Conservation (phyloP, 35 echinoderm and acorn worm species). For the Apostichopus parvimensis region DNA sequence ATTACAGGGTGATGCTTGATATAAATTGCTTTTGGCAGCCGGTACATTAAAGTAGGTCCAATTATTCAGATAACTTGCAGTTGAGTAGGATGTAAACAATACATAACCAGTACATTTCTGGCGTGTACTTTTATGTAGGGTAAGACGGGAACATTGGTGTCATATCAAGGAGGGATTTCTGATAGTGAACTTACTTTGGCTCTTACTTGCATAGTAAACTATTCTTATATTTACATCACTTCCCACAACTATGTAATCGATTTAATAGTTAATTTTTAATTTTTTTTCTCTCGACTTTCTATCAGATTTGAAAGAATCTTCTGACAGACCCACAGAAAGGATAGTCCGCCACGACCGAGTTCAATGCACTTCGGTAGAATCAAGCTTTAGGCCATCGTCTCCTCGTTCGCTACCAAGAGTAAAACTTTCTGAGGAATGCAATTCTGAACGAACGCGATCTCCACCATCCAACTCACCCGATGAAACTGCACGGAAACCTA, state of each 20-base stretch:
- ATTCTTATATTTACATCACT: no score
- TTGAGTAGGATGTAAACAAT: no score
- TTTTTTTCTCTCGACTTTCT: not conserved
- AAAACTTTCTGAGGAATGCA: conserved; percentile 33
- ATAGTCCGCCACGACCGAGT: conserved; percentile 34
- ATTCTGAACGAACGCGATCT: conserved; percentile 43
- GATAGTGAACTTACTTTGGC: no score
- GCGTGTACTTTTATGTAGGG: no score
- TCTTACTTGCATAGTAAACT: no score
- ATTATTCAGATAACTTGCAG: no score
- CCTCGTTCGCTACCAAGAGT: conserved; percentile 14
- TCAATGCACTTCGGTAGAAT: conserved; percentile 43
- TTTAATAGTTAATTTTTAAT: not conserved
- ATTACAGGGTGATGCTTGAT: no score
- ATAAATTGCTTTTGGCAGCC: no score
- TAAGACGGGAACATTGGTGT: no score
- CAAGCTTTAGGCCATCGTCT: conserved; percentile 23
- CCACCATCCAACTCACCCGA: conserved; percentile 41
- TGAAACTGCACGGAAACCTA: conserved; percentile 71
- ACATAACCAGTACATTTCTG: no score
- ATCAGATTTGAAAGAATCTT: not conserved
- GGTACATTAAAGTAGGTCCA: no score
- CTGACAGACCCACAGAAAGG: conserved; percentile 3
- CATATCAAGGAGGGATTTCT: no score
- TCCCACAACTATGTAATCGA: not conserved